phyloP scores from a whole-genome alignment of 2,113 vertebrate genomes.

The Corydoras sp. region DNA sequence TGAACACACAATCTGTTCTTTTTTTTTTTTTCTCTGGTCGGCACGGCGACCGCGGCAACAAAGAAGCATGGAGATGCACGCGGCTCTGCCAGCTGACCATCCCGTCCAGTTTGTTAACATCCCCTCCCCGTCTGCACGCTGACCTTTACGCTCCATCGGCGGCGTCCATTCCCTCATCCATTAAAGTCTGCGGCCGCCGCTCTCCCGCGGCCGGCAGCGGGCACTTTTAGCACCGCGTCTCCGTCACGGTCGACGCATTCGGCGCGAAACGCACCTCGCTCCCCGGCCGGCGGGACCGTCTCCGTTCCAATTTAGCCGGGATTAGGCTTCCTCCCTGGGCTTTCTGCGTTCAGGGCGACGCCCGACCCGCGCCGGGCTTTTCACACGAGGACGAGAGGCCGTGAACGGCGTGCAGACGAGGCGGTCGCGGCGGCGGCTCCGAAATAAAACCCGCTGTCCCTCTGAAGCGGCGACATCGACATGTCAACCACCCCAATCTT shows the following conservation, averaged over 20 bases:
- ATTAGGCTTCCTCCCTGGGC: conserved; percentile 29
- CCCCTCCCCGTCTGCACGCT: conserved; percentile 4
- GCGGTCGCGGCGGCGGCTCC: too few relatives aligned
- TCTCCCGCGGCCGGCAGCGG: conserved; percentile 34
- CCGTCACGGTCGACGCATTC: conserved; percentile 36
- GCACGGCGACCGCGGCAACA: not conserved
- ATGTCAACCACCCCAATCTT: too few relatives aligned
- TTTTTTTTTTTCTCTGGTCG: not conserved
- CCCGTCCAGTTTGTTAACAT: conserved; percentile 29
- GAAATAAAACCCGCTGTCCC: too few relatives aligned
- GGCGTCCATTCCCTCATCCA: conserved; percentile 41
- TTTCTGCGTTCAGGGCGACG: conserved; percentile 28
- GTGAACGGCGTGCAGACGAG: too few relatives aligned
- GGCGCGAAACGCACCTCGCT: conserved; percentile 32
- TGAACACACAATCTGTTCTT: conserved; percentile 6
- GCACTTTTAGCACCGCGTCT: not conserved
- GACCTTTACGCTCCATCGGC: conserved; percentile 44
- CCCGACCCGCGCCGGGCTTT: conserved; percentile 15
- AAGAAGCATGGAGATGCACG: not conserved
- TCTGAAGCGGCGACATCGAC: too few relatives aligned
- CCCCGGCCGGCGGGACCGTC: conserved; percentile 7
- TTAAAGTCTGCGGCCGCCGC: conserved; percentile 29
- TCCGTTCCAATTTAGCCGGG: conserved; percentile 32
- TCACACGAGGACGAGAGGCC: too few relatives aligned
- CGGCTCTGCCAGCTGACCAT: not conserved